phyloP scores from a whole-genome alignment of 2,888 invertebrate species.

The Nineta flava region DNA sequence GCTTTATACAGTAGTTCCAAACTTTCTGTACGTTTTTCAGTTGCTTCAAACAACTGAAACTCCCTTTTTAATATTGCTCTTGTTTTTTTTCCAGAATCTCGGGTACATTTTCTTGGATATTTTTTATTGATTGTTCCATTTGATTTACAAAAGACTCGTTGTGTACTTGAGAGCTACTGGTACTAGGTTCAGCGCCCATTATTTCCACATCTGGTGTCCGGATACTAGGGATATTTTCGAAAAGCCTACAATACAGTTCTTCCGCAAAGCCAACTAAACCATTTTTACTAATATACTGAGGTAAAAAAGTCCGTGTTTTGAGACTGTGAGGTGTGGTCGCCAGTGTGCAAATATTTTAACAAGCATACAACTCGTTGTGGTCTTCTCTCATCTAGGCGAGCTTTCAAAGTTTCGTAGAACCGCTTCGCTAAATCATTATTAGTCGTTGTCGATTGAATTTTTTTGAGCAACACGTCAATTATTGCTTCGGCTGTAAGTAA shows the following conservation, averaged over 20 bases:
- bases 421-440: neutral
- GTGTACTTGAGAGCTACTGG: neutral
- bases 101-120: neutral
- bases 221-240: neutral
- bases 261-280: neutral
- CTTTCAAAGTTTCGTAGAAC: neutral
- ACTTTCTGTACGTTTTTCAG: neutral
- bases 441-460: neutral
- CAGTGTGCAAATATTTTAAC: neutral
- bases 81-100: neutral
- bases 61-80: neutral
- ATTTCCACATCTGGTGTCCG: neutral
- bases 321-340: neutral
- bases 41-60: neutral
- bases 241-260: neutral
- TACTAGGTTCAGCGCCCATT: neutral
- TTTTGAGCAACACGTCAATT: neutral
- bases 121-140: neutral
- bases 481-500: neutral
- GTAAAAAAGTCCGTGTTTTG: neutral
- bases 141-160: neutral
- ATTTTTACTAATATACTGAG: neutral
- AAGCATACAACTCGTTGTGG: neutral
- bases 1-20: neutral
- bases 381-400: neutral